Evolutionary conservation across 2,797 vertebrate genomes (phyloP), one percentile per base, ranked within the genome.

Genomic region (Gambusia yucatana): DNA sequence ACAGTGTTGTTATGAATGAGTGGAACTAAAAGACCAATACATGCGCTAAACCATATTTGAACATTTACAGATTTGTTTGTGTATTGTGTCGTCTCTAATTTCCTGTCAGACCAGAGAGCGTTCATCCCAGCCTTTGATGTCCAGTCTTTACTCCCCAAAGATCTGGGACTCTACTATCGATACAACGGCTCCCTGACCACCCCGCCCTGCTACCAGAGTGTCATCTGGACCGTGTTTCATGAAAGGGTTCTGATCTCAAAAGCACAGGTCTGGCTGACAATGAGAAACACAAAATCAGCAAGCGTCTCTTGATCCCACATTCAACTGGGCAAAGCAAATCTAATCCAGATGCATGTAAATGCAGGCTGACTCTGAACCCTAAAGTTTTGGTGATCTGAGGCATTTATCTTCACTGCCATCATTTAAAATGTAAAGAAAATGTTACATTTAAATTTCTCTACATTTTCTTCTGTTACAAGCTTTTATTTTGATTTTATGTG

Each of bases 181-280:
- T 99, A 99, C 81, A 97, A 97, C 0, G 98, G 98, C 67, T 99
- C 98, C 25, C 94, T 99, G 47, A 99, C 98, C 22, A 99, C 98
- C 0, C 98, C 98, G 0, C 97, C 98, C 22, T 99, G 98, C 90
- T 91, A 94, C 91, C 96, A 98, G 94, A 95, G 95, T 0, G 98
- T 98, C 76, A 95, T 96, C 88, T 99, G 98, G 98, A 97, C 96
- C 0, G 33, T 99, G 73, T 98, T 99, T 87, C 94, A 96, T 73
- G 95, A 98, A 89, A 97, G 95, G 1, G 86, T 98, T 78, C 87
- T 78, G 70, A 94, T 99, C 75, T 98, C 98, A 61, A 92, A 80
- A 28, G 83, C 91, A 1, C 98, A 99, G 97, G 98, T 99, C 79
- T 86, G 79, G 11, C 1, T 5, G 22, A 72, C 4, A 41, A 61